Conservation (phyloP, 2,113 vertebrate genomes). For the Psilopogon haemacephalus region DNA sequence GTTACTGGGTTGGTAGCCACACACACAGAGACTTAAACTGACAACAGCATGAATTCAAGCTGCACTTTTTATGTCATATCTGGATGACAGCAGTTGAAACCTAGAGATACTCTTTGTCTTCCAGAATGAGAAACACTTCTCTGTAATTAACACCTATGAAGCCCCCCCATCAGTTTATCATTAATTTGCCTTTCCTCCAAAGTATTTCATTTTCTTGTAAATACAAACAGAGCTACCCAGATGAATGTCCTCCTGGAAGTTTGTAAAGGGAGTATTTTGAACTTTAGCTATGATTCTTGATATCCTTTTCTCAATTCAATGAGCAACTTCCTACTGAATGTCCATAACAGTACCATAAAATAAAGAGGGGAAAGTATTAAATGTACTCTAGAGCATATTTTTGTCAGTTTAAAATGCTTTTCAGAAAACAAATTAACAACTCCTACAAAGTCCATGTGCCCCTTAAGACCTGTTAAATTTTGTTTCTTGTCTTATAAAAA, state of each 20-base stretch:
- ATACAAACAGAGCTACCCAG: neutral
- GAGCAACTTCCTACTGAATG: rapidly evolving
- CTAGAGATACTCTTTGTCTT: neutral
- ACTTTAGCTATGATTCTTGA: neutral
- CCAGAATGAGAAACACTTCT: neutral
- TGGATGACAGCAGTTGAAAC: neutral
- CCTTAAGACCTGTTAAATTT: neutral
- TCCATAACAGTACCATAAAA: neutral
- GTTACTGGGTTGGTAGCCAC: neutral
- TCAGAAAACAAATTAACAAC: too few relatives aligned
- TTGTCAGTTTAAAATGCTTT: neutral
- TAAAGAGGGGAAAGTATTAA: neutral
- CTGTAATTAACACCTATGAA: neutral
- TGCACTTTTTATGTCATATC: neutral
- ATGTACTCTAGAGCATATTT: neutral
- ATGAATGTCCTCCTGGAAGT: neutral
- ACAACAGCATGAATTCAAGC: neutral
- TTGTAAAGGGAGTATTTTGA: neutral
- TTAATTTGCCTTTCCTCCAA: neutral
- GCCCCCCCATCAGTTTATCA: neutral
- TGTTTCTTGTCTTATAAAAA: neutral
- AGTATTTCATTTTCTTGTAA: neutral
- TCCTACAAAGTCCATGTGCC: neutral
- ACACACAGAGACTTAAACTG: neutral
- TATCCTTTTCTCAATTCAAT: neutral